phyloP scores from a whole-genome alignment of 2,888 invertebrate genomes.

The Apodemia zela region DNA sequence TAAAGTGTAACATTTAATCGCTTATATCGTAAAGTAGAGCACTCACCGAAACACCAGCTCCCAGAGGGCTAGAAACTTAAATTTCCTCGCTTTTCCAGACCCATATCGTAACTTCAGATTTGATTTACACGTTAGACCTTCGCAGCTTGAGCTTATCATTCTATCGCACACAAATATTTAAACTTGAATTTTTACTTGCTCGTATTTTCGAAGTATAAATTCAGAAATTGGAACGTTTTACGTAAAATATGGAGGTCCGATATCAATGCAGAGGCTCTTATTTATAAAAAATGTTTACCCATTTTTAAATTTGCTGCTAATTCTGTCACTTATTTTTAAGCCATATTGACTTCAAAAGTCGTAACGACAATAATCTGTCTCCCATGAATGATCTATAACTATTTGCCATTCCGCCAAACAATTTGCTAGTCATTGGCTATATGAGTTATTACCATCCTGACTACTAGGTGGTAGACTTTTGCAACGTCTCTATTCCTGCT shows the following conservation, averaged over 20 bases:
- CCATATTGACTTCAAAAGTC: too few species aligned
- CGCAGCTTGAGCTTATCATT: neutral
- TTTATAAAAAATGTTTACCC: too few species aligned
- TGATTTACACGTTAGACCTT: constrained; percentile 5
- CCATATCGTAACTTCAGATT: constrained; percentile 13
- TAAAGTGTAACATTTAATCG: neutral
- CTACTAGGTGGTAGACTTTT: too few species aligned
- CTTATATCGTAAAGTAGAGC: neutral
- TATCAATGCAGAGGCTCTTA: too few species aligned
- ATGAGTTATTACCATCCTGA: too few species aligned
- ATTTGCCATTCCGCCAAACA: too few species aligned
- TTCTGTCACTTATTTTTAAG: too few species aligned
- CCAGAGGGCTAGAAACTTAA: neutral
- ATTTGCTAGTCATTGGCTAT: too few species aligned
- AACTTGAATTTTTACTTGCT: neutral
- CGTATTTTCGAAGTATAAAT: neutral
- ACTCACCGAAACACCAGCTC: neutral
- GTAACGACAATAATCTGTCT: too few species aligned
- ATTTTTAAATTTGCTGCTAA: too few species aligned
- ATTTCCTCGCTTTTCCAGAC: neutral
- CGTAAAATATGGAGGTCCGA: neutral
- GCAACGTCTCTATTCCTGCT: too few species aligned
- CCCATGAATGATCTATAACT: too few species aligned
- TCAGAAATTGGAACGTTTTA: constrained; percentile 3
- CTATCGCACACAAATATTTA: constrained; percentile 5